Evolutionary conservation across 2,797 vertebrate species (phyloP), one percentile per base, ranked within the genome.

Genomic region (Pterois miles): DNA sequence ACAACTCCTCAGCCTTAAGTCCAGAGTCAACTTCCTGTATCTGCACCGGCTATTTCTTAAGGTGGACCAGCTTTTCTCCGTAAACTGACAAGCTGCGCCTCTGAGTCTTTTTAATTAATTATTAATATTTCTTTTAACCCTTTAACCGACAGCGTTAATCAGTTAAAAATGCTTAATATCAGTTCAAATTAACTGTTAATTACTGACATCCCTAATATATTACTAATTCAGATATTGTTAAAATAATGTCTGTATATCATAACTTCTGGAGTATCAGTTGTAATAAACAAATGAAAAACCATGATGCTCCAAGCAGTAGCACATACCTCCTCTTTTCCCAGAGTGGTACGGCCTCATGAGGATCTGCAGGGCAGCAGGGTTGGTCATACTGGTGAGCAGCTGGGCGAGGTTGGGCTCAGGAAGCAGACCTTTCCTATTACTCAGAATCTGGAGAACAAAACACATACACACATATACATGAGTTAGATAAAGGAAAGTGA

Each of bases 321-420:
- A 23, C 62, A 20, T 87, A 97, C 97, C 96, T 92, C 95, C 94
- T 87, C 96, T 95, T 87, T 99, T 99, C 43, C 95, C 93, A 9
- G 94, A 91, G 78, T 97, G 91, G 86, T 96, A 97, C 11, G 97
- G 97, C 74, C 97, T 97, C 90, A 98, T 95, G 40, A 99, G 96
- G 86, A 99, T 96, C 81, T 99, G 98, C 84, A 99, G 88, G 92
- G 97, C 97, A 4, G 98, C 97, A 4, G 98, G 98, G 25, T 98
- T 99, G 82, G 96, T 98, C 81, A 99, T 96, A 85, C 97, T 98
- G 78, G 96, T 98, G 94, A 99, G 93, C 71, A 99, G 96, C 93
- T 99, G 98, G 57, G 96, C 95, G 3, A 98, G 93, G 79, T 97
- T 98, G 23, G 98, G 98, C 86, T 98, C 98, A 54, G 98, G 98